Base-by-base conservation (phyloP, 2,888 invertebrate species). In the Andrena hattorfiana region DNA sequence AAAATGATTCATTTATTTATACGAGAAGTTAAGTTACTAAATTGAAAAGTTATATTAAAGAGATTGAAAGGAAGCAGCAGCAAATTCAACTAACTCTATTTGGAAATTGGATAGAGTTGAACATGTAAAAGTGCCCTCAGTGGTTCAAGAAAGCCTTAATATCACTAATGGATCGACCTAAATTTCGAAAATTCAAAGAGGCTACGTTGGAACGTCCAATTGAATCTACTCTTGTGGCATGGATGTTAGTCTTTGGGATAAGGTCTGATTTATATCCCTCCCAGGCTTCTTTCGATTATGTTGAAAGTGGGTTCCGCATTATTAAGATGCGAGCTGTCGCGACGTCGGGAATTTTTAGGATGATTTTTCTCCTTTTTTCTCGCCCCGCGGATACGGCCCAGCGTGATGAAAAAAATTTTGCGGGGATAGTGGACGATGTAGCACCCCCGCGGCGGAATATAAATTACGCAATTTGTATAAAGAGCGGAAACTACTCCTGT, bases 391-490 rank as follows among this genome's bases (percentile, higher is more conserved):
- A 74, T 68, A 71, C 54, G 30, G 28, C 16, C 60, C 23, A 71
- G 26, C 56, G 74, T 63, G 73, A 68, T 69, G 75, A 71, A 78
- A 82, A 80, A 77, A 83, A 83, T 69, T 70, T 75, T 32, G 54
- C 63, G 35, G 66, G 42, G 77, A 77, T 83, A 85, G 87, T 80
- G 81, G 71, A 79, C 81, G 76, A 60, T 67, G 77, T 66, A 70
- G 82, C 82, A 77, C 60, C 79, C 68, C 75, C 79, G 78, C 81
- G 64, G 74, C 81, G 67, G 85, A 87, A 88, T 88, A 89, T 85
- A 89, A 88, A 89, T 89, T 88, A 85, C 87, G 76, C 85, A 85
- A 87, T 89, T 89, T 89, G 85, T 89, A 85, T 88, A 86, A 90
- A 90, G 80, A 85, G 82, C 64, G 76, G 86, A 75, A 73, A 69